A percentile compares a stretch with the other conserved stretches of the same genome.
These are phyloP conservation scores for Myotis findleyi DNA, from an alignment of 2,797 vertebrate species.

Conservation along the genomic window DNA sequence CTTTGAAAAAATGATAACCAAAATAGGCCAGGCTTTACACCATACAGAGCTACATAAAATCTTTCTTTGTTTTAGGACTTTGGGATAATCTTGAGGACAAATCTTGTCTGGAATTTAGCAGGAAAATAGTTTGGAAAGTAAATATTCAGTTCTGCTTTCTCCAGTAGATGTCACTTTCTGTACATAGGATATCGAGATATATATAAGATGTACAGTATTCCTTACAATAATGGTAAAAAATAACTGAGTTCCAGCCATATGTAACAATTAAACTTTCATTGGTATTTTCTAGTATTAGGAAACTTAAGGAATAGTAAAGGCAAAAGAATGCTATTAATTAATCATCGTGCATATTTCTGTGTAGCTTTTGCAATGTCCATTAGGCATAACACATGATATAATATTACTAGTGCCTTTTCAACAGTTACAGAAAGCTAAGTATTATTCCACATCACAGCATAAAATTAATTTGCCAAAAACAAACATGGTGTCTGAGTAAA, in stretches of 20 bases:
- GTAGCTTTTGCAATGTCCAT: not conserved
- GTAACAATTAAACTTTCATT: slow-evolving; percentile 52
- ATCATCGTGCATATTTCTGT: slow-evolving; percentile 30
- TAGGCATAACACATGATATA: not conserved
- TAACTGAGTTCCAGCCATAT: slow-evolving; percentile 71
- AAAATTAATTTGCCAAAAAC: slow-evolving; percentile 63
- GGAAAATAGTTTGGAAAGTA: slow-evolving; percentile 81
- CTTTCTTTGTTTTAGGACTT: slow-evolving; percentile 73
- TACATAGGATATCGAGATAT: slow-evolving; percentile 88
- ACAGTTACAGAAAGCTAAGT: slow-evolving; percentile 22
- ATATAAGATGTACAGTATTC: slow-evolving; percentile 77
- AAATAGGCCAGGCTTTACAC: slow-evolving; percentile 20
- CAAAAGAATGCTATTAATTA: slow-evolving; percentile 60
- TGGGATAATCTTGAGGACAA: slow-evolving; percentile 48
- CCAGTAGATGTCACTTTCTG: slow-evolving; percentile 92
- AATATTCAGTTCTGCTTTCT: slow-evolving; percentile 88
- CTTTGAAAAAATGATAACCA: not conserved
- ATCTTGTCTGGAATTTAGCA: slow-evolving; percentile 73
- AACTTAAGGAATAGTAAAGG: slow-evolving; percentile 48
- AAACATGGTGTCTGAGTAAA: slow-evolving; percentile 50
- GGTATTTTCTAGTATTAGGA: slow-evolving; percentile 63
- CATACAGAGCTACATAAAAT: slow-evolving; percentile 60
- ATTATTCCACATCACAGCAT: slow-evolving; percentile 51
- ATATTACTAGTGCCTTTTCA: not conserved
- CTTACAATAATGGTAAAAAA: slow-evolving; percentile 79